These are phyloP conservation scores for Encarsia formosa DNA, from an alignment of 2,888 invertebrate genomes.

Conservation along the genomic window DNA sequence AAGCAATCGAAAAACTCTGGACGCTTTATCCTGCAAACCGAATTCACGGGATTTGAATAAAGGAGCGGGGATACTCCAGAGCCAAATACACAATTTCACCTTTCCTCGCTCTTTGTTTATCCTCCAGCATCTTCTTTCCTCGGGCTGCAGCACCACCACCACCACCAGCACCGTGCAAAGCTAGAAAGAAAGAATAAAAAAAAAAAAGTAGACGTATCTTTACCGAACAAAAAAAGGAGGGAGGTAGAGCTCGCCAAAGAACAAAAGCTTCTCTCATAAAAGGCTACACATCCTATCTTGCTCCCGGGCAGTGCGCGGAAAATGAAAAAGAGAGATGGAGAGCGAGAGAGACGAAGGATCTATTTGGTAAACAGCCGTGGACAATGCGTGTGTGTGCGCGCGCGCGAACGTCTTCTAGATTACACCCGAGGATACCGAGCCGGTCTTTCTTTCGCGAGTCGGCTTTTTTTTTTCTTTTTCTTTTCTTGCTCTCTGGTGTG, in stretches of 20 bases:
- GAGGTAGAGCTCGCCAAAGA: conserved; percentile 40
- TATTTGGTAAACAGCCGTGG: conserved; percentile 46
- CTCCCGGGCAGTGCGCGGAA: conserved; percentile 5
- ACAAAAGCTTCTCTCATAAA: conserved; percentile 37
- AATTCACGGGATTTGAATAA: too few relatives aligned
- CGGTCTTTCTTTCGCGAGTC: too few relatives aligned
- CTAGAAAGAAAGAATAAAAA: not conserved
- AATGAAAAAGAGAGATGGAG: conserved; percentile 19
- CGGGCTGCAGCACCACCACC: too few relatives aligned
- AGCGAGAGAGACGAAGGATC: conserved; percentile 32
- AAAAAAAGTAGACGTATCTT: not conserved
- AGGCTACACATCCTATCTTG: conserved; percentile 5
- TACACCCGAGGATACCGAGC: too few relatives aligned
- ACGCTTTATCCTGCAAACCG: too few relatives aligned
- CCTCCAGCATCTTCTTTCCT: not conserved
- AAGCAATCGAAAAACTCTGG: too few relatives aligned
- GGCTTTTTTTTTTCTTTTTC: too few relatives aligned
- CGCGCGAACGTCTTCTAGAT: conserved; percentile 7
- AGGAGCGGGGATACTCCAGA: too few relatives aligned
- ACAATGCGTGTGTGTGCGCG: conserved; percentile 30
- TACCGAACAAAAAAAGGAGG: conserved; percentile 41
- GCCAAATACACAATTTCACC: too few relatives aligned
- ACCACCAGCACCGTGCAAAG: too few relatives aligned
- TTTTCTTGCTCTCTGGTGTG: too few relatives aligned
- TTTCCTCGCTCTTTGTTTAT: not conserved